Percentiles rank a stretch among this genome's conserved stretches.
Evolutionary conservation across 2,888 invertebrate species (phyloP).

Genomic region (Julus scanicus): DNA sequence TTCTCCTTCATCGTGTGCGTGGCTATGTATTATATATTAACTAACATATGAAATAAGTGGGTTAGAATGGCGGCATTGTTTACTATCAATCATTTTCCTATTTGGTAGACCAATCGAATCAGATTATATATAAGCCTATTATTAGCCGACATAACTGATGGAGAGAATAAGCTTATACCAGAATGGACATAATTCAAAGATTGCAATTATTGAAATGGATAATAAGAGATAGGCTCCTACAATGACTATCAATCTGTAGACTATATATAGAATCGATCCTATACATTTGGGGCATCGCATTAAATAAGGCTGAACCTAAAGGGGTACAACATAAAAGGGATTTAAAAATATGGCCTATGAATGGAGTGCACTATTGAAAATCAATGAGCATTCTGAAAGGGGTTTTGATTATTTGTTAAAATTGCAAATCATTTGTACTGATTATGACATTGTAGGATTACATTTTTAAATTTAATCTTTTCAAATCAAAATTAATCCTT

Average conservation of each 20-base stretch:
- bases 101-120: not conserved
- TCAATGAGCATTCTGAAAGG: too few relatives aligned
- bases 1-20: not conserved
- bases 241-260: not conserved
- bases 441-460: too few relatives aligned
- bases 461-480: too few relatives aligned
- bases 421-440: too few relatives aligned
- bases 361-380: too few relatives aligned
- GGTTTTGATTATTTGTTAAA: too few relatives aligned
- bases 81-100: conserved; percentile 15
- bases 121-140: not conserved
- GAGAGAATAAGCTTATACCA: not conserved
- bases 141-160: not conserved
- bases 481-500: too few relatives aligned
- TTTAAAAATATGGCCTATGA: too few relatives aligned
- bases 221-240: not conserved
- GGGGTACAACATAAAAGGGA: too few relatives aligned
- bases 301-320: not conserved
- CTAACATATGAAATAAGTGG: not conserved
- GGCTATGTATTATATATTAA: not conserved
- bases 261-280: not conserved
- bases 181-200: not conserved
- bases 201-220: conserved; percentile 9
- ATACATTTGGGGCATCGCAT: not conserved
- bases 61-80: not conserved